phyloP scores from a whole-genome alignment of 2,888 invertebrate species.

The Nephrotoma flavescens region DNA sequence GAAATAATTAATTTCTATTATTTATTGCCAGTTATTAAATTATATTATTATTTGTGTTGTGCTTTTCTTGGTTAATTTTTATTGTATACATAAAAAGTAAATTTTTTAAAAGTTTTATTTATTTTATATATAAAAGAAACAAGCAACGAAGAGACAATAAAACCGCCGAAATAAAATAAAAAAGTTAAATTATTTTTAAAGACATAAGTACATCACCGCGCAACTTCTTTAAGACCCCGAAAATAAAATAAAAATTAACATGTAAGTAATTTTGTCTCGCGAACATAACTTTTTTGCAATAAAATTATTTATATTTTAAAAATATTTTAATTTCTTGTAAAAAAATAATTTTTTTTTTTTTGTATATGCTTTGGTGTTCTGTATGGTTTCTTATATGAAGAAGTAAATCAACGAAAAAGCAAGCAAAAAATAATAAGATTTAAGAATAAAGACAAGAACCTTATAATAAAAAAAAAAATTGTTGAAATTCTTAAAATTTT shows the following conservation, averaged over 20 bases:
- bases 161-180: neutral
- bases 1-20: neutral
- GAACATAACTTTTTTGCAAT: neutral
- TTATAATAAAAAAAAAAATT: neutral
- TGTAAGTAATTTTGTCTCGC: neutral
- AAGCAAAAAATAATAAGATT: neutral
- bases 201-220: neutral
- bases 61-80: neutral
- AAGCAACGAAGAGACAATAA: neutral
- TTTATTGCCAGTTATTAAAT: neutral
- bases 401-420: neutral
- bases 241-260: neutral
- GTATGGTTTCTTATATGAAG: neutral
- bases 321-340: neutral
- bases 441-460: neutral
- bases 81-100: neutral
- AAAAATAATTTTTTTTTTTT: neutral
- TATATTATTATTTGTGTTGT: neutral
- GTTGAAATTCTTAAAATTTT: neutral
- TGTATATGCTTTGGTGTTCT: neutral
- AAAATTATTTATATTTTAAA: neutral
- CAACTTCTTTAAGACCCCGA: neutral
- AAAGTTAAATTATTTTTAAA: neutral
- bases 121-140: neutral
- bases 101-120: neutral